phyloP scores from a whole-genome alignment of 2,797 vertebrate species.

The Trachops cirrhosus region DNA sequence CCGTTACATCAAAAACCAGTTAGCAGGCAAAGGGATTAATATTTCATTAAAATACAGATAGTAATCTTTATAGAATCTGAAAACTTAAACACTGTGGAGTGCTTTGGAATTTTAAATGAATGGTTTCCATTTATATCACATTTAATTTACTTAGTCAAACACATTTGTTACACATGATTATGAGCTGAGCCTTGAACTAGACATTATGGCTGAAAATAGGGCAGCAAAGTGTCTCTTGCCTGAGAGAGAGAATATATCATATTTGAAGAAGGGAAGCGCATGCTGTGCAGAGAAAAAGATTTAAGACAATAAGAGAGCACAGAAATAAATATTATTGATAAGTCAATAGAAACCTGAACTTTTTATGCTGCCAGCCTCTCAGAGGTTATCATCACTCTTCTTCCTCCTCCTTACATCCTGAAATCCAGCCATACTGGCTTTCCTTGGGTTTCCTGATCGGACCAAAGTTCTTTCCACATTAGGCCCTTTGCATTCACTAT shows the following conservation, averaged over 20 bases:
- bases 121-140: slow-evolving; percentile 63
- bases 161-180: slow-evolving; percentile 57
- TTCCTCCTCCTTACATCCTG: neutral
- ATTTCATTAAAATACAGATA: slow-evolving; percentile 80
- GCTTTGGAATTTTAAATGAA: slow-evolving; percentile 69
- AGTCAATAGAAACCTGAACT: neutral
- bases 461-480: neutral
- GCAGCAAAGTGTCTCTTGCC: neutral
- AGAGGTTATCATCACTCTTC: neutral
- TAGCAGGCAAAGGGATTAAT: slow-evolving; percentile 78
- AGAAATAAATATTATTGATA: slow-evolving; percentile 15
- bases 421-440: neutral
- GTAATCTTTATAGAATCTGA: slow-evolving; percentile 73
- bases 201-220: neutral
- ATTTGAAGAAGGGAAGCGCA: neutral
- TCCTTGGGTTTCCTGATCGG: neutral
- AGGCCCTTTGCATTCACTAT: neutral
- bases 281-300: neutral
- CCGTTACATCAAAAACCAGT: slow-evolving; percentile 80
- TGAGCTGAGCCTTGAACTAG: slow-evolving; percentile 47
- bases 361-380: neutral
- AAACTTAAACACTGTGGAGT: slow-evolving; percentile 75
- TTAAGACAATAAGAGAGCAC: neutral
- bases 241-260: neutral
- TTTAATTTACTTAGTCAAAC: slow-evolving; percentile 70